These are phyloP conservation scores for Calameuta idolon DNA, from an alignment of 2,888 invertebrate genomes.

Conservation along the genomic window DNA sequence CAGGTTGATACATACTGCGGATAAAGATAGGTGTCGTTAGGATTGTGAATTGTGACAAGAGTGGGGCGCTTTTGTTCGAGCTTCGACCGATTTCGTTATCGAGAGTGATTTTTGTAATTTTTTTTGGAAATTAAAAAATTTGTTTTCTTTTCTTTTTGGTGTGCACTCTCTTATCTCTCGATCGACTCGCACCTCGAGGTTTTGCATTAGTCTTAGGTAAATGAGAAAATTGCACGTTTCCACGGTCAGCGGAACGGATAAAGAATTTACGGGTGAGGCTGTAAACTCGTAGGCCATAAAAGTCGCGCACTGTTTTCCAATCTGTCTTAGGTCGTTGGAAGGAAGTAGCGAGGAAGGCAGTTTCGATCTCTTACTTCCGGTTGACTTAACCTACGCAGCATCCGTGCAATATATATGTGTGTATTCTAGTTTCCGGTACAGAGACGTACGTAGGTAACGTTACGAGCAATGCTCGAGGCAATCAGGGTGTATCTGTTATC, in stretches of 20 bases:
- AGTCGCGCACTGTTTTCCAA: constrained; percentile 56
- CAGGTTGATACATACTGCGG: constrained; percentile 8
- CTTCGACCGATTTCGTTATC: too few species aligned
- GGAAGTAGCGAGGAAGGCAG: constrained; percentile 17
- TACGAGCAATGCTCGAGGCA: constrained; percentile 25
- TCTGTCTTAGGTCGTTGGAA: constrained; percentile 46
- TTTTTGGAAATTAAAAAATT: too few species aligned
- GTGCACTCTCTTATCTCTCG: rapidly evolving
- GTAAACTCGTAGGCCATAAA: constrained; percentile 53
- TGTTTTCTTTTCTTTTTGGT: neutral
- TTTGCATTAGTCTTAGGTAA: constrained; percentile 43
- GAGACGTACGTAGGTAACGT: constrained; percentile 22
- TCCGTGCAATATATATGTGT: constrained; percentile 7
- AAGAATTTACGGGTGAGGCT: constrained; percentile 49
- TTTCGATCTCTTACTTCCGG: constrained; percentile 7
- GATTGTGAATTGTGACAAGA: too few species aligned
- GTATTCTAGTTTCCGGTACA: constrained; percentile 3
- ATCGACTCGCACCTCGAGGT: too few species aligned
- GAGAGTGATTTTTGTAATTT: too few species aligned
- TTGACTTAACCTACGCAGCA: constrained; percentile 7
- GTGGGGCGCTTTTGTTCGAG: too few species aligned
- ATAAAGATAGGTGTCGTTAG: constrained; percentile 26
- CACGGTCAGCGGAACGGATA: constrained; percentile 52
- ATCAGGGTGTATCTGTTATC: constrained; percentile 33
- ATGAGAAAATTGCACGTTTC: constrained; percentile 47